A percentile compares a stretch with the other conserved stretches of the same genome.
phyloP scores from a whole-genome alignment of 2,888 invertebrate species.

The Lamellibrachia satsuma region DNA sequence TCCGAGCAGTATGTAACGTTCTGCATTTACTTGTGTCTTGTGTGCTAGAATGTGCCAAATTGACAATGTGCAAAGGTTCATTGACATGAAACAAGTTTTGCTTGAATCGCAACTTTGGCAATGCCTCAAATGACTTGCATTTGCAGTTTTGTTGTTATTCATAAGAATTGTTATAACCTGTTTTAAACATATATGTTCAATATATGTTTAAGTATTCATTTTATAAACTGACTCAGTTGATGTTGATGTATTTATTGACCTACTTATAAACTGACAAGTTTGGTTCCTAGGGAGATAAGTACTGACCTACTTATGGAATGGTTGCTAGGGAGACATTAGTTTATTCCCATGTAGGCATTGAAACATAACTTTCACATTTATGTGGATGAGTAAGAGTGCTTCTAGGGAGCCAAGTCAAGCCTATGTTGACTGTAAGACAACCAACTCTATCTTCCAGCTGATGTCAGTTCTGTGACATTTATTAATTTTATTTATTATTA shows the following conservation, averaged over 20 bases:
- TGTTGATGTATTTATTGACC: neutral
- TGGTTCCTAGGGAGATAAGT: neutral
- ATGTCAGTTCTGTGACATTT: neutral
- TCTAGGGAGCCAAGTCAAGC: neutral
- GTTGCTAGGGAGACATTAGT: too few relatives aligned
- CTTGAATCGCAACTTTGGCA: too few relatives aligned
- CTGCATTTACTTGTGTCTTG: too few relatives aligned
- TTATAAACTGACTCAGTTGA: neutral
- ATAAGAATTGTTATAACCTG: too few relatives aligned
- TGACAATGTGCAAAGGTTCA: too few relatives aligned
- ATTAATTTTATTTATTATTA: too few relatives aligned
- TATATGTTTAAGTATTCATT: too few relatives aligned
- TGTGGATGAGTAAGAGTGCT: neutral
- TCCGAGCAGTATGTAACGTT: too few relatives aligned
- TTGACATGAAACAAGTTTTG: too few relatives aligned
- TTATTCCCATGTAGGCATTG: neutral
- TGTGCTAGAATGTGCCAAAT: too few relatives aligned
- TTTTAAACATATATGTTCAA: too few relatives aligned
- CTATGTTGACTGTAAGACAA: neutral
- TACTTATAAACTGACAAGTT: neutral
- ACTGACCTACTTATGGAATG: neutral
- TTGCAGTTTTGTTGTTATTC: too few relatives aligned
- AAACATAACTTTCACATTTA: neutral
- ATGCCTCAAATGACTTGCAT: neutral
- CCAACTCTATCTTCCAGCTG: neutral